phyloP scores from a whole-genome alignment of 2,113 vertebrate genomes.

The Phyllopteryx taeniolatus region DNA sequence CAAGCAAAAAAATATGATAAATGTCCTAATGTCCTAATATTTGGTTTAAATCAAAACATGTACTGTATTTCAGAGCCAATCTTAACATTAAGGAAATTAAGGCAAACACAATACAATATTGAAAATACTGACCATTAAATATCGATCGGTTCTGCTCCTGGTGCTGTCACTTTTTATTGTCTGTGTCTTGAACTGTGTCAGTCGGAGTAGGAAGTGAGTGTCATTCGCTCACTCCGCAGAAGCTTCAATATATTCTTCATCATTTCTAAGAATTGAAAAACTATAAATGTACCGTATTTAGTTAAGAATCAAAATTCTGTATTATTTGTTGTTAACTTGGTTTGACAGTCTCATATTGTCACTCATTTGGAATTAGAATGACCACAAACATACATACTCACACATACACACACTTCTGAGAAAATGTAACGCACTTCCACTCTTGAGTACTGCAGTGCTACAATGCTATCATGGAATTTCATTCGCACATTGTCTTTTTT shows the following conservation, averaged over 20 bases:
- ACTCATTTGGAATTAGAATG: too few species aligned
- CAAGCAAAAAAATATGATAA: not conserved
- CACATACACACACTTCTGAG: too few species aligned
- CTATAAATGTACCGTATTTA: not conserved
- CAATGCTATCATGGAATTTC: too few species aligned
- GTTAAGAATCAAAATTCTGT: not conserved
- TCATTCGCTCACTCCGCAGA: conserved; percentile 22
- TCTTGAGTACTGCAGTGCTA: too few species aligned
- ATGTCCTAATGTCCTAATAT: not conserved
- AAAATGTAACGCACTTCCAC: too few species aligned
- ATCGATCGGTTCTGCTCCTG: not conserved
- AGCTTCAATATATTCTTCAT: not conserved
- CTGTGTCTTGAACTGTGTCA: not conserved
- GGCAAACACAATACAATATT: not conserved
- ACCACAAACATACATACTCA: too few species aligned
- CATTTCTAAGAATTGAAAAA: not conserved
- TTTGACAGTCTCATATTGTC: too few species aligned
- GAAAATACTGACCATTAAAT: conserved; percentile 6
- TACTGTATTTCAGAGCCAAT: not conserved
- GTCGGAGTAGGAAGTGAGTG: conserved; percentile 32
- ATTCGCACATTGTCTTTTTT: too few species aligned
- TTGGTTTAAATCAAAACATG: not conserved
- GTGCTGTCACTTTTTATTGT: not conserved
- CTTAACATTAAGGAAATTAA: not conserved
- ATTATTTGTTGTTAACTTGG: not conserved